Conservation (phyloP, 2,888 invertebrate species). For the Electrophaes corylata region DNA sequence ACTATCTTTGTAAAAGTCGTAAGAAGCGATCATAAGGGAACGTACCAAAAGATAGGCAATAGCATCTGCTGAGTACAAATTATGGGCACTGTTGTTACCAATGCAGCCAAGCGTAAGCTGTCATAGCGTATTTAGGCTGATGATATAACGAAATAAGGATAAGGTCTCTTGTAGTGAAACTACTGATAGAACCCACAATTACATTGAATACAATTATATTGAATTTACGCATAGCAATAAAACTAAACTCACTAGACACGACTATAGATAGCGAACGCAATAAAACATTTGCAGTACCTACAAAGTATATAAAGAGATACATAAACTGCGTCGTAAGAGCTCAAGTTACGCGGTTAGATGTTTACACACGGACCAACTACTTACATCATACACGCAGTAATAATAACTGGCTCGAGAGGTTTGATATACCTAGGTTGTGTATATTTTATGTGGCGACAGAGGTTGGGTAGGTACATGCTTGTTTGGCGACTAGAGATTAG, state of each 20-base stretch:
- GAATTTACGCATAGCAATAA: background rate
- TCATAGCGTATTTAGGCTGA: too few species aligned
- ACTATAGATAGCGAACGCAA: conserved; percentile 2
- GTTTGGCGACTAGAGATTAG: conserved; percentile 14
- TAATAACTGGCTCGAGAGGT: conserved; percentile 26
- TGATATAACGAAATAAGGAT: too few species aligned
- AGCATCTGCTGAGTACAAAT: too few species aligned
- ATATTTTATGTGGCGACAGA: background rate
- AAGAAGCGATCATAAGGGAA: too few species aligned
- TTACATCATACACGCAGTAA: conserved; percentile 10
- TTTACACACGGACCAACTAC: conserved; percentile 40
- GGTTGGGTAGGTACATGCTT: background rate
- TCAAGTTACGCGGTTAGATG: conserved; percentile 41
- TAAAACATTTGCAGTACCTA: conserved; percentile 26
- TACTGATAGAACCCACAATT: too few species aligned
- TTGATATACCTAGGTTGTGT: background rate
- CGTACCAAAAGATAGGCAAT: too few species aligned
- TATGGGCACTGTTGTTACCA: too few species aligned
- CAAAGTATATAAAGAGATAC: conserved; percentile 47
- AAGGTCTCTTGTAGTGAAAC: background rate
- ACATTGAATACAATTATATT: too few species aligned
- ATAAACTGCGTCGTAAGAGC: conserved; percentile 48
- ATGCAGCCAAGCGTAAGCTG: too few species aligned
- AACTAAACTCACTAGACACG: background rate
- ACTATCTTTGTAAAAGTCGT: too few species aligned